Evolutionary conservation across 2,113 vertebrate genomes (phyloP), one percentile per base, ranked within the genome.

Genomic region (Psephotus haematonotus): DNA sequence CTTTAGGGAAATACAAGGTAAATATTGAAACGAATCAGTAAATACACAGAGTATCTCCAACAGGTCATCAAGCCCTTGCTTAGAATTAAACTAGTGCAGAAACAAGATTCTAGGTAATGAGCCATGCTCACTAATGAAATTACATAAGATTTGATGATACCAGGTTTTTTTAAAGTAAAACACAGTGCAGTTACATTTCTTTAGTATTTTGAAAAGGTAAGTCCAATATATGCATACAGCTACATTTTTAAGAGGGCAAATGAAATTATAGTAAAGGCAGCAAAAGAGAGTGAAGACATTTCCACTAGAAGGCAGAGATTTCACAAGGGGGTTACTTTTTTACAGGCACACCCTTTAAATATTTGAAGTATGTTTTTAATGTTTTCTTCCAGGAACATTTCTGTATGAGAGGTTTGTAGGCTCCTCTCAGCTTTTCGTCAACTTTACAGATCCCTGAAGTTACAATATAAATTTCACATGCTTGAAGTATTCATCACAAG

Each of bases 231-330:
- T 9, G 1, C 16, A 31, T 22, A 5, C 6, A 74, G 3, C 3
- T 50, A 18, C 2, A 62, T 1, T 64, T 52, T 77, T 52, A 57
- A 65, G 10, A 55, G 3, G 3, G 3, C 0, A 17, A 37, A 17
- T n/a, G 4, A 46, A 49, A 19, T 17, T 3, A 70, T n/a, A 52
- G 4, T 46, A 35, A 43, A 5, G 3, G 22, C 9, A 35, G 10
- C 10, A 35, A 46, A 41, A 64, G 7, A 39, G 1, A 1, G 9
- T 28, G 5, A 6, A 37, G 39, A 41, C 0, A 70, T 18, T 86
- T n/a, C 7, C 5, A 59, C 35, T n/a, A 43, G 50, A 68, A 10
- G 35, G 10, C 25, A 78, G 16, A 76, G 7, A 63, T 43, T 84
- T 76, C 55, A 35, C 23, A 35, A 78, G 9, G 60, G 9, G 41